Evolutionary conservation across 2,113 vertebrate genomes (phyloP).

Genomic region (Gavialis gangeticus): DNA sequence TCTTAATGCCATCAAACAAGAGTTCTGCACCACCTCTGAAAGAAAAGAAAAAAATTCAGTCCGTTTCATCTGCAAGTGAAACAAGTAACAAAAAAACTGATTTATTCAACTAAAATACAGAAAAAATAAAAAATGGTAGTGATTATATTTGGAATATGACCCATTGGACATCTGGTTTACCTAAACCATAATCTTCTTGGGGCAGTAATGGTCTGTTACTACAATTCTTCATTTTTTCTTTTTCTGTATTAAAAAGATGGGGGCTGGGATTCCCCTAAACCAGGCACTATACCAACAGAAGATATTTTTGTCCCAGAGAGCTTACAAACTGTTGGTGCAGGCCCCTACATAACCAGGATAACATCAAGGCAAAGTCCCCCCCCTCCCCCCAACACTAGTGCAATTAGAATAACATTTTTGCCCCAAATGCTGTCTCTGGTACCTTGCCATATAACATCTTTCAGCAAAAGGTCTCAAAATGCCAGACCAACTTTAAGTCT

Average conservation of each 20-base stretch:
- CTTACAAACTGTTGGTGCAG: accelerated
- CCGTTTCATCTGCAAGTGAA: conserved; percentile 38
- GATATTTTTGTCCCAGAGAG: not conserved
- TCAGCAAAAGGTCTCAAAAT: not conserved
- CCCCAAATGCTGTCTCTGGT: accelerated
- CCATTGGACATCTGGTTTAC: conserved; percentile 29
- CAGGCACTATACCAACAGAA: not conserved
- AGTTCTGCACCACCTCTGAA: conserved; percentile 95
- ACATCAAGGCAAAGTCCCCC: not conserved
- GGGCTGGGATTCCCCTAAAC: conserved; percentile 33
- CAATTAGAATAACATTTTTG: not conserved
- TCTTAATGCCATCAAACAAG: conserved; percentile 92
- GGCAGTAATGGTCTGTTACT: conserved; percentile 14
- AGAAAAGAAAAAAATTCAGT: conserved; percentile 66
- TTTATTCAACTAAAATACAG: conserved; percentile 51
- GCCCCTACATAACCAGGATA: accelerated
- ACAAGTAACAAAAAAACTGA: conserved; percentile 5
- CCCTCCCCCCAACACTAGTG: not conserved
- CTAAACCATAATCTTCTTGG: not conserved
- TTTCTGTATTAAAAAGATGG: no score
- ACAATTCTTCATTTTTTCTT: not conserved
- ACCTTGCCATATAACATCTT: accelerated
- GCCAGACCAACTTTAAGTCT: not conserved
- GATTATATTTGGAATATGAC: conserved; percentile 55
- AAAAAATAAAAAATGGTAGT: conserved; percentile 56